These are phyloP conservation scores for Boloria selene DNA, from an alignment of 2,888 invertebrate species.

Conservation along the genomic window DNA sequence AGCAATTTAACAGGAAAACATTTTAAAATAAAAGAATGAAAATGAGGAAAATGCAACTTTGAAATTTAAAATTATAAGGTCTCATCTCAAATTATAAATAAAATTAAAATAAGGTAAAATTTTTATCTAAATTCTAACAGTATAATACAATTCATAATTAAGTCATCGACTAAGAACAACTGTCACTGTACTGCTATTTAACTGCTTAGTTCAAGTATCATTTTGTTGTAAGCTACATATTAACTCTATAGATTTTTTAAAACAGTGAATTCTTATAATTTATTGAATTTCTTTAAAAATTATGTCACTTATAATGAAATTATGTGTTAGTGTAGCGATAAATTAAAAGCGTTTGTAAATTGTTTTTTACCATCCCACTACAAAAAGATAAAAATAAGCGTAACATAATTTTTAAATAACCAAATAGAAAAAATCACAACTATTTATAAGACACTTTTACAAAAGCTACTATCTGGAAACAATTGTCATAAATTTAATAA, in stretches of 20 bases:
- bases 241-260: background rate
- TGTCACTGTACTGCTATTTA: background rate
- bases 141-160: slow-evolving; percentile 16
- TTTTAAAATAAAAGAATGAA: too few species aligned
- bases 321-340: too few species aligned
- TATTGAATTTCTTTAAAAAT: slow-evolving; percentile 9
- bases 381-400: too few species aligned
- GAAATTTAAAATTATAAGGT: background rate
- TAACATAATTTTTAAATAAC: background rate
- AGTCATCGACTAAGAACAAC: slow-evolving; percentile 9
- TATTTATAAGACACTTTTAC: slow-evolving; percentile 2
- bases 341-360: too few species aligned
- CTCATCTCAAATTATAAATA: background rate
- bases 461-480: background rate
- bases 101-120: background rate
- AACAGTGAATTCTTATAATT: slow-evolving; percentile 3
- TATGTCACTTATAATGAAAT: slow-evolving; percentile 4
- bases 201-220: background rate
- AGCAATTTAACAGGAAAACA: too few species aligned
- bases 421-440: background rate
- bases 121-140: slow-evolving; percentile 7
- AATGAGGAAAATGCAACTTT: too few species aligned
- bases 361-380: too few species aligned
- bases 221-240: background rate
- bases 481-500: slow-evolving; percentile 27